Evolutionary conservation across 2,888 invertebrate genomes (phyloP).

Genomic region (Stictocephala bisonia): DNA sequence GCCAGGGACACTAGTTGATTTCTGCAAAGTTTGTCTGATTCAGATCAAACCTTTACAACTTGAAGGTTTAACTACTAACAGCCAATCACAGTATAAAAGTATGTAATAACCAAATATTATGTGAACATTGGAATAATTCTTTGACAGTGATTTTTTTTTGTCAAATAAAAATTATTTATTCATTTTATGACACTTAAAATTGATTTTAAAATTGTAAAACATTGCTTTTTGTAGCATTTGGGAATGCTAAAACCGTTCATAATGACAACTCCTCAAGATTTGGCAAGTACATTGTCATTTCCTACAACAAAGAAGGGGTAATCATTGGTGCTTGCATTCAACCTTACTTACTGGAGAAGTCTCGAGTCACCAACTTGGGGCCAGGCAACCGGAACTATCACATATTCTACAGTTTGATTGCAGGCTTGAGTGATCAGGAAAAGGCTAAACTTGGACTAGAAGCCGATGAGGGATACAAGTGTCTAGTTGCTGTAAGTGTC

Average conservation of each 20-base stretch:
- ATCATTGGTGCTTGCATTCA: slow-evolving; percentile 96
- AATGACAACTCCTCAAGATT: slow-evolving; percentile 94
- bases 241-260: slow-evolving; percentile 89
- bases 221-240: slow-evolving; percentile 73
- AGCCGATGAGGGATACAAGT: slow-evolving; percentile 80
- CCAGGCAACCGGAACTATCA: slow-evolving; percentile 94
- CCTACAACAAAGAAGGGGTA: slow-evolving; percentile 84
- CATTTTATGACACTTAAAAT: background rate
- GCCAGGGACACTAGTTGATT: too few relatives aligned
- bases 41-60: too few relatives aligned
- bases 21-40: too few relatives aligned
- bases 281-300: slow-evolving; percentile 94
- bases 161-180: too few relatives aligned
- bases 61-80: too few relatives aligned
- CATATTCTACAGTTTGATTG: slow-evolving; percentile 92
- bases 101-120: too few relatives aligned
- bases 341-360: slow-evolving; percentile 95
- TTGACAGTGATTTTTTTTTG: too few relatives aligned
- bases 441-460: slow-evolving; percentile 80
- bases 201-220: background rate
- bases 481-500: slow-evolving; percentile 76
- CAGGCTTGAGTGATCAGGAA: slow-evolving; percentile 84
- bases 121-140: too few relatives aligned
- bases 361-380: slow-evolving; percentile 90
- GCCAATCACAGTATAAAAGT: too few relatives aligned